Evolutionary conservation across 2,797 vertebrate species (phyloP), one percentile per base, ranked within the genome.

Genomic region (Microchirus variegatus): DNA sequence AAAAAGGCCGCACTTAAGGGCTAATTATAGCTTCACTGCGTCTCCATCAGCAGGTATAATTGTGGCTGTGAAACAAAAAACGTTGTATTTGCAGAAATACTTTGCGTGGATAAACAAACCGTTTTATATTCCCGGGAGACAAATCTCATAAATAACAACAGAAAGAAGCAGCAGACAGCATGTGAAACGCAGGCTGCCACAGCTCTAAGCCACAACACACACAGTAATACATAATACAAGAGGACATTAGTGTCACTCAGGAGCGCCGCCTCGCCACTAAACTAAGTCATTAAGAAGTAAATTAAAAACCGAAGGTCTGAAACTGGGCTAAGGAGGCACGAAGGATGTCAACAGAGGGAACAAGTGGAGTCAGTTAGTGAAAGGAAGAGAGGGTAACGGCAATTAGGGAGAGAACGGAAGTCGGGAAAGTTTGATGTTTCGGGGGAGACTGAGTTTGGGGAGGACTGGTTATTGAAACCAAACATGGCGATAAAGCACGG

Each of bases 231-330:
- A 17, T 16, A 48, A 10, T 45, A 10, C 3, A 49, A 41, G 5
- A 17, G 13, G 14, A 54, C 38, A 45, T 18, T 10, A 10, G 8
- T 19, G 42, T 12, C 13, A 19, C 9, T 45, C 36, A 38, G 51
- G 14, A 19, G 13, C 22, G n/a, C 19, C 1, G 3, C 4, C 12
- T 1, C 22, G 14, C 38, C 18, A 15, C 19, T 8, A 18, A 63
- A 67, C 26, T 44, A 60, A 53, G 44, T 52, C 61, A 51, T 75
- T 64, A 60, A 17, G 60, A 50, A 63, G 66, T 62, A 75, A 81
- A 81, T 86, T 81, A 85, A 86, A 87, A 87, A 71, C 81, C 4
- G 55, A 82, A 76, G 75, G 74, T 56, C 75, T 73, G 53, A 81
- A 83, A 84, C 78, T 73, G 56, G 50, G 42, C 49, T 71, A 69